Evolutionary conservation across 2,888 invertebrate species (phyloP), one percentile per base, ranked within the genome.

Genomic region (Drosophila nr. perissopoda): DNA sequence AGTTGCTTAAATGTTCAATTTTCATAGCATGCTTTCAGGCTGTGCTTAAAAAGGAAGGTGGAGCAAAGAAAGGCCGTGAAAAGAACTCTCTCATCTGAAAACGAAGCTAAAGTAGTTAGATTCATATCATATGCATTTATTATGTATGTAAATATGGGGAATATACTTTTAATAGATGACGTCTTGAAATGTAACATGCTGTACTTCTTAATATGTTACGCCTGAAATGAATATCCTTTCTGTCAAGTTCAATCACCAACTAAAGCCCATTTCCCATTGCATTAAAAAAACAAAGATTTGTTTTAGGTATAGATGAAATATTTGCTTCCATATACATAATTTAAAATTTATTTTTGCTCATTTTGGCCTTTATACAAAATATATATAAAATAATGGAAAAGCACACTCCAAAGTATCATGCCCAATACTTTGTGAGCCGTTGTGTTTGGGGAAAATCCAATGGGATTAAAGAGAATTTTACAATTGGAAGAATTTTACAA

Each of bases 301-400:
- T 21, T 52, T 33, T 25, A 57, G 13, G 40, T 53, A 11, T 52
- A 60, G 16, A 54, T 64, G 10, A 46, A 16, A 42, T 16, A 13
- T 31, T 42, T 68, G 11, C 40, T 42, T 65, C 51, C 64, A 76
- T 70, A 58, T 76, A 59, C 46, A 81, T 81, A 76, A 71, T 87
- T 83, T 70, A 79, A 61, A 70, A 52, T 84, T 85, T 80, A 83
- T 80, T 76, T 65, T 76, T 66, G 75, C 73, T 79, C 70, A 42
- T 67, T 81, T 80, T 82, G 70, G 74, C 66, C 74, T 88, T 85
- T 79, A 63, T 85, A 85, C 88, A 83, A 81, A 57, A 78, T 54
- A 42, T 52, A 60, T 27, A 48, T 58, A 67, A 36, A 46, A 46
- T 65, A 67, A 49, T 54, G 49, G 38, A 70, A 66, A 76, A 70